A percentile compares a stretch with the other conserved stretches of the same genome.
These are phyloP conservation scores for Parasteatoda lunata DNA, from an alignment of 2,888 invertebrate genomes.

Conservation along the genomic window DNA sequence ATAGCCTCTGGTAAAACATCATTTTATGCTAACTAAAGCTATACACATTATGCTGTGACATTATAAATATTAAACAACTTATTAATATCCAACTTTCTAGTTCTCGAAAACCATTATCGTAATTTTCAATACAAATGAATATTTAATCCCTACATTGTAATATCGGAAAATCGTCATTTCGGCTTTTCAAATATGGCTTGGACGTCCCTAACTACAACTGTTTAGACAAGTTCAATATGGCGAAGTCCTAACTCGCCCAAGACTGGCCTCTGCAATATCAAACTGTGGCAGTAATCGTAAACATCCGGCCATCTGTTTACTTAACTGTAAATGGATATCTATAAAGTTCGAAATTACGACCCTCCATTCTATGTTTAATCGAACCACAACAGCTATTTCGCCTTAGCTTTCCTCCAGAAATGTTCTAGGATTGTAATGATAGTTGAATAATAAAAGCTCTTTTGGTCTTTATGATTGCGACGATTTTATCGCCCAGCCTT, in stretches of 20 bases:
- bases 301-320: neutral
- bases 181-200: no score
- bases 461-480: neutral
- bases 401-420: neutral
- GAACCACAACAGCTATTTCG: neutral
- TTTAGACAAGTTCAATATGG: neutral
- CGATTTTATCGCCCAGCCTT: neutral
- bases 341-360: neutral
- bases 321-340: neutral
- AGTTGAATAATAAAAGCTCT: neutral
- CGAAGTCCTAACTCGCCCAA: neutral
- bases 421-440: neutral
- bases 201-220: neutral
- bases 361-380: neutral
- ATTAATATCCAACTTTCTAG: no score
- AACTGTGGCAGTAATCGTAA: neutral
- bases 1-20: no score
- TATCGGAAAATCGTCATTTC: no score
- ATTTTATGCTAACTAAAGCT: no score
- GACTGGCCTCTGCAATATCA: neutral
- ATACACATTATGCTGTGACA: no score
- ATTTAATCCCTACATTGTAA: no score
- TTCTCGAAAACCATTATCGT: no score
- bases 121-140: no score
- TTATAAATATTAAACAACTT: no score